Evolutionary conservation across 2,113 vertebrate species (phyloP), one percentile per base, ranked within the genome.

Genomic region (Aleadryas rufinucha): DNA sequence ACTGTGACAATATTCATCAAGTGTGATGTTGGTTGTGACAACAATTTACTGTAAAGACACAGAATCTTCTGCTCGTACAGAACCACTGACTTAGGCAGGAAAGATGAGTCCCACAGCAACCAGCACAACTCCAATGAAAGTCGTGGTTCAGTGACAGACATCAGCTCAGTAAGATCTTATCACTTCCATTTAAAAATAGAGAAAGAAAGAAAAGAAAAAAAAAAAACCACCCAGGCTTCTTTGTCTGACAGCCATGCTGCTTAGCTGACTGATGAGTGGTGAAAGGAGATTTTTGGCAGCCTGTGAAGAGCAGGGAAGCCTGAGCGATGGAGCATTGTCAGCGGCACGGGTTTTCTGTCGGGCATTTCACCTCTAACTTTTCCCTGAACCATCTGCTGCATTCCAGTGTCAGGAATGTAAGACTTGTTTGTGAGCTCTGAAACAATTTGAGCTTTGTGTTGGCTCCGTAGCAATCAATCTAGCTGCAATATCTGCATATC

Each of bases 371-470:
- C 94, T 96, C 86, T 47, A 90, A 75, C 83, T 95, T 95, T 90
- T 74, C 72, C 76, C 86, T 75, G 94, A 89, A 90, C 94, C 95
- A 95, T 97, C 96, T 96, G 96, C 95, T 92, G 80, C 96, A 78
- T 97, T 97, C 94, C 94, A 80, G 47, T 37, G 69, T 89, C 76
- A 70, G 54, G 95, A 95, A 95, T 93, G 89, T 59, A 13, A 81
- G 95, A 3, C 60, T 90, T 96, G 91, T 93, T 97, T 96, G 91
- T 93, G 86, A 94, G 72, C 88, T 82, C 56, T 47, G 77, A 77
- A 92, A 95, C 92, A 94, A 87, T 93, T 16, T 94, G 64, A 85
- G 90, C 95, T 93, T 97, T 97, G 87, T 96, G 44, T 71, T 84
- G 69, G 72, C 80, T 87, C 80, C 8, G 0, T 80, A 56, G 89